A percentile compares a stretch with the other conserved stretches of the same genome.
Evolutionary conservation across 2,888 invertebrate species (phyloP).

Genomic region (Vandiemenella viatica): DNA sequence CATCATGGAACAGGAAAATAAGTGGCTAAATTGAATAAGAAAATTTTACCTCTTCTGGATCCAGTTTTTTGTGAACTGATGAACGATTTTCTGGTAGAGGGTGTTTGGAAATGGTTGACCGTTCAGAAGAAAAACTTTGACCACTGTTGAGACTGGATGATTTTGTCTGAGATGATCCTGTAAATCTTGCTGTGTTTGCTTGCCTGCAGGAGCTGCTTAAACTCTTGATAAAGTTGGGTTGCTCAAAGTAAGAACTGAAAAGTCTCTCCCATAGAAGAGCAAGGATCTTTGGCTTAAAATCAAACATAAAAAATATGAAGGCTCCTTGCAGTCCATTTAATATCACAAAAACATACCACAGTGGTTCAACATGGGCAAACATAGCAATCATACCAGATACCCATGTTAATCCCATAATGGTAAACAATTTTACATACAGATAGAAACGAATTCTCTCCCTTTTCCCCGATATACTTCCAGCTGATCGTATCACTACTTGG

Average conservation of each 20-base stretch:
- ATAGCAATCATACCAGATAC: conserved; percentile 29
- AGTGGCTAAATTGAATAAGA: too few species aligned
- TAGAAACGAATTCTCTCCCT: conserved; percentile 20
- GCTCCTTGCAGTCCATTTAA: conserved; percentile 32
- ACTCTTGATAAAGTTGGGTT: background rate
- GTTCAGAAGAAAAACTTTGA: too few species aligned
- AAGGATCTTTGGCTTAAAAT: conserved; percentile 23
- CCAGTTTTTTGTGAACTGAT: too few species aligned
- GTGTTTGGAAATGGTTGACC: too few species aligned
- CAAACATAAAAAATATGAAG: conserved; percentile 28
- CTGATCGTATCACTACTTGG: background rate
- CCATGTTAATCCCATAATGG: conserved; percentile 34
- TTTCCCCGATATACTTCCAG: conserved; percentile 20
- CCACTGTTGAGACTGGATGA: too few species aligned
- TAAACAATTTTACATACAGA: conserved; percentile 26
- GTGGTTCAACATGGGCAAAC: conserved; percentile 21
- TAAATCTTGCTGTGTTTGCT: too few species aligned
- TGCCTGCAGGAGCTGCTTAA: too few species aligned
- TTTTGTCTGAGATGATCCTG: too few species aligned
- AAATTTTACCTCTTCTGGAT: too few species aligned
- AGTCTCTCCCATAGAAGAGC: conserved; percentile 18
- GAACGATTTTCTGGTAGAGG: too few species aligned
- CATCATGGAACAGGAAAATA: too few species aligned
- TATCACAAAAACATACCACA: conserved; percentile 32
- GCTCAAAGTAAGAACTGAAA: background rate